Percentiles rank a stretch among this genome's conserved stretches.
phyloP scores from a whole-genome alignment of 2,113 vertebrate genomes.

The Baryphthengus martii region DNA sequence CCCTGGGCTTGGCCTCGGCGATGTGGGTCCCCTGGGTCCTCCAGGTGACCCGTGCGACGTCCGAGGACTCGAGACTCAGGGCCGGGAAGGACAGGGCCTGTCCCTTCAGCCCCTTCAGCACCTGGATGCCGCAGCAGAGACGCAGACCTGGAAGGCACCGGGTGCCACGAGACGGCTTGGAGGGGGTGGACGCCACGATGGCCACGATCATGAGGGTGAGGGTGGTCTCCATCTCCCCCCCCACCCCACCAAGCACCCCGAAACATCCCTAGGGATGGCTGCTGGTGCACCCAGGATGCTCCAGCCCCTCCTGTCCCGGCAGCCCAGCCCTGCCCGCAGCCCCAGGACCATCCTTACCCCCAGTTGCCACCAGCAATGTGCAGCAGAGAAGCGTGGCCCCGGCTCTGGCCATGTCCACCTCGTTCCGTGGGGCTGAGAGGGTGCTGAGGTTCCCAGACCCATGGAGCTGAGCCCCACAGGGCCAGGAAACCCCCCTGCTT shows the following conservation, averaged over 20 bases:
- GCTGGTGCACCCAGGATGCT: neutral
- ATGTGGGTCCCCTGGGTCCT: neutral
- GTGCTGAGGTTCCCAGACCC: accelerated
- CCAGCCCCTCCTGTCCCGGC: neutral
- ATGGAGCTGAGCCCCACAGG: neutral
- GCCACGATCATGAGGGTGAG: accelerated
- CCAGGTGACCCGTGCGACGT: neutral
- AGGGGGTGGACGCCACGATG: accelerated
- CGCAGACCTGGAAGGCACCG: neutral
- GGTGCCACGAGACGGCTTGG: accelerated
- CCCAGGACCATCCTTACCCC: neutral
- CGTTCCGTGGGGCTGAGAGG: accelerated
- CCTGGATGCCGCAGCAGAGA: accelerated
- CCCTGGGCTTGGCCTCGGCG: neutral
- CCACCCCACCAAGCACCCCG: accelerated
- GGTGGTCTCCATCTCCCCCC: neutral
- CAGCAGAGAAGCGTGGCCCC: neutral
- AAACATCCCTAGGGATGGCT: neutral
- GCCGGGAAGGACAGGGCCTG: neutral
- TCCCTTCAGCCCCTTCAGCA: neutral
- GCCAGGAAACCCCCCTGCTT: accelerated
- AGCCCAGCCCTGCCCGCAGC: neutral
- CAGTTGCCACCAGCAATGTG: accelerated
- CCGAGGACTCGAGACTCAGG: accelerated
- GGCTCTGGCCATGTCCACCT: neutral